Evolutionary conservation across 2,888 invertebrate species (phyloP).

Genomic region (Chesias legatella): DNA sequence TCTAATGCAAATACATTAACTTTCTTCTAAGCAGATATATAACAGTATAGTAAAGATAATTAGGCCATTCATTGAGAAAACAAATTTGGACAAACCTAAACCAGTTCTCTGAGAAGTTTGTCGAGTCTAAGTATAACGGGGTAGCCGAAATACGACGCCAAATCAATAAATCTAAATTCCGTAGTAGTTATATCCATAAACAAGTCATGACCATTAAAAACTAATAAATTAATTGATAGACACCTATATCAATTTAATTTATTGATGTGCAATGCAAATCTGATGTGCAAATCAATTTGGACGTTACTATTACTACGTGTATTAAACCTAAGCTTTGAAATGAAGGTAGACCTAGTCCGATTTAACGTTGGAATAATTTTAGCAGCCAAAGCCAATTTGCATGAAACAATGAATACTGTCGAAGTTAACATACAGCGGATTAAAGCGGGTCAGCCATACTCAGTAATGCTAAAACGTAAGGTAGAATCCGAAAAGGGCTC

Average conservation of each 20-base stretch:
- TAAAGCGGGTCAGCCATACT: constrained; percentile 10
- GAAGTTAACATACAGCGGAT: constrained; percentile 4
- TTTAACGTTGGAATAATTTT: no score
- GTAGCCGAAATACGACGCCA: constrained; percentile 36
- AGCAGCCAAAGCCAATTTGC: not conserved
- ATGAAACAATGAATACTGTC: constrained; percentile 10
- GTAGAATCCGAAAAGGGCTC: constrained; percentile 2
- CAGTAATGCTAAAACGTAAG: constrained; percentile 9
- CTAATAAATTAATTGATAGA: constrained; percentile 8
- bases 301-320: no score
- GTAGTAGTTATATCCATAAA: constrained; percentile 8
- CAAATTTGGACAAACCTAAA: constrained; percentile 37
- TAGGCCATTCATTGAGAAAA: constrained; percentile 20
- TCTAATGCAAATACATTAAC: no score
- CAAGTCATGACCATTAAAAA: constrained; percentile 13
- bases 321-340: no score
- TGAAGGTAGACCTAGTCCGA: no score
- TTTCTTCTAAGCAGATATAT: constrained; percentile 2
- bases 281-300: no score
- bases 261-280: not conserved
- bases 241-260: constrained; percentile 1
- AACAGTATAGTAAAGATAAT: constrained; percentile 12
- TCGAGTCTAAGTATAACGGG: constrained; percentile 39
- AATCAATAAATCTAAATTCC: constrained; percentile 19
- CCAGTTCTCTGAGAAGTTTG: constrained; percentile 33